Evolutionary conservation across 2,888 invertebrate genomes (phyloP).

Genomic region (Leucoma salicis): DNA sequence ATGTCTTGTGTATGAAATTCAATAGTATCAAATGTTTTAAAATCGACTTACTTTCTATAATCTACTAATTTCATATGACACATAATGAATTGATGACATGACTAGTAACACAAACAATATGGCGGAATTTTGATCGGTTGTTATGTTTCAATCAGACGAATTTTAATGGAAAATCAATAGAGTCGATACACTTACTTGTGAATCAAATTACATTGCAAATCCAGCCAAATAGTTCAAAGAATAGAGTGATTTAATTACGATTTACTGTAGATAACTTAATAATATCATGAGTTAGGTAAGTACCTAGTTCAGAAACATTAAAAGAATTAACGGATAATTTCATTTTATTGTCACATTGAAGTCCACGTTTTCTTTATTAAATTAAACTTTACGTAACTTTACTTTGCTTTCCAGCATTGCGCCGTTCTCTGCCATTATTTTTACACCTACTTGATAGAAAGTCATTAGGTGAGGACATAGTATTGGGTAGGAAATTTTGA

Average conservation of each 20-base stretch:
- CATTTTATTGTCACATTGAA: conserved; percentile 49
- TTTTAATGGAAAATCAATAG: too few species aligned
- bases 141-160: conserved; percentile 37
- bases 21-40: too few species aligned
- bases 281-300: conserved; percentile 34
- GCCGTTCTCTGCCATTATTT: conserved; percentile 1
- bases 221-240: too few species aligned
- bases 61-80: not conserved
- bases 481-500: conserved; percentile 10
- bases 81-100: conserved; percentile 1
- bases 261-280: too few species aligned
- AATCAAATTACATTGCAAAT: too few species aligned
- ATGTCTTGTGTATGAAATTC: too few species aligned
- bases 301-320: conserved; percentile 5
- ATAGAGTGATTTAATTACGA: too few species aligned
- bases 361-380: conserved; percentile 50
- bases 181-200: too few species aligned
- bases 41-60: conserved; percentile 21
- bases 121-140: conserved; percentile 66
- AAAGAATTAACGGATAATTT: conserved; percentile 47
- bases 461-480: conserved; percentile 5
- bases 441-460: conserved; percentile 1
- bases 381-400: conserved; percentile 36
- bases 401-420: conserved; percentile 20
- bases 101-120: conserved; percentile 64